These are phyloP conservation scores for Hemistola chrysoprasaria DNA, from an alignment of 2,888 invertebrate species.

Conservation along the genomic window DNA sequence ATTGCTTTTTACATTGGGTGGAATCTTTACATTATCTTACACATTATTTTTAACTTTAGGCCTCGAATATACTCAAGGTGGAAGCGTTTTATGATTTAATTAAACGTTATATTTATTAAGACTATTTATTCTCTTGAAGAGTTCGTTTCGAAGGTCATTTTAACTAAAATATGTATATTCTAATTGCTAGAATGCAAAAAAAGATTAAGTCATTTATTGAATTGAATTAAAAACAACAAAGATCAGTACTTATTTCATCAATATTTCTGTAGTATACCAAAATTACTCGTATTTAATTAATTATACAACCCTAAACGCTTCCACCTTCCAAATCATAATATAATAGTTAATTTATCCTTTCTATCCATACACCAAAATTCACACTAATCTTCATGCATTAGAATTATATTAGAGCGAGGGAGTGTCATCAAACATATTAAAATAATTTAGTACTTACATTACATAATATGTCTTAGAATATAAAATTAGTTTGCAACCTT, in stretches of 20 bases:
- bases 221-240: too few species aligned
- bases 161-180: too few species aligned
- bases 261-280: too few species aligned
- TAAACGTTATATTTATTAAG: slow-evolving; percentile 18
- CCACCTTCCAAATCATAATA: slow-evolving; percentile 48
- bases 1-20: slow-evolving; percentile 50
- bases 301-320: slow-evolving; percentile 54
- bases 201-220: too few species aligned
- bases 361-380: slow-evolving; percentile 62
- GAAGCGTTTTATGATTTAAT: slow-evolving; percentile 61
- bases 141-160: too few species aligned
- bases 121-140: background rate
- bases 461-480: slow-evolving; percentile 56
- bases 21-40: slow-evolving; percentile 45
- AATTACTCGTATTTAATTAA: too few species aligned
- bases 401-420: slow-evolving; percentile 66
- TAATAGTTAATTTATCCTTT: slow-evolving; percentile 45
- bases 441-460: slow-evolving; percentile 80
- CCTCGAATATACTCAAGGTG: slow-evolving; percentile 46
- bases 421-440: slow-evolving; percentile 74
- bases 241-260: too few species aligned
- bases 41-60: slow-evolving; percentile 44
- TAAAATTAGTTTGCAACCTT: slow-evolving; percentile 68
- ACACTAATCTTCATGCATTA: slow-evolving; percentile 57
- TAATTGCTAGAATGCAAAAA: too few species aligned